Evolutionary conservation across 1,140 invertebrate genomes (phyloP).

Genomic region (Caenorhabditis latens): DNA sequence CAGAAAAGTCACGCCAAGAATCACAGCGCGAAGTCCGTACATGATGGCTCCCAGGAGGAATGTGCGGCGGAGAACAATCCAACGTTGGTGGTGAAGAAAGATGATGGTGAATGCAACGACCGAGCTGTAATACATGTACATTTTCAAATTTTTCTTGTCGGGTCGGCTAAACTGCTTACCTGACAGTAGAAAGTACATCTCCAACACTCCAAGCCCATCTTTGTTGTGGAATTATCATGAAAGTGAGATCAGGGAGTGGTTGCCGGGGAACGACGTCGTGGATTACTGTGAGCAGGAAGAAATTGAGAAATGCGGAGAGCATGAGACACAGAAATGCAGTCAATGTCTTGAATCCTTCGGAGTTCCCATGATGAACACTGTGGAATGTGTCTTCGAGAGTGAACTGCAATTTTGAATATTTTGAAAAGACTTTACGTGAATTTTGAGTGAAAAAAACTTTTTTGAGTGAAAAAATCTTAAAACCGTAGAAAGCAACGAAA

Average conservation of each 20-base stretch:
- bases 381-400: conserved; percentile 15
- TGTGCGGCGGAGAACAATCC: conserved; percentile 74
- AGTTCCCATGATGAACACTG: conserved; percentile 64
- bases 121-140: conserved; percentile 68
- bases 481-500: too few relatives aligned
- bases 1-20: conserved; percentile 75
- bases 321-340: conserved; percentile 74
- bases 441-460: too few relatives aligned
- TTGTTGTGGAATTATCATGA: conserved; percentile 75
- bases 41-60: conserved; percentile 74
- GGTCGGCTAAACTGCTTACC: conserved; percentile 61
- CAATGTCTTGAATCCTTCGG: conserved; percentile 74
- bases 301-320: conserved; percentile 76
- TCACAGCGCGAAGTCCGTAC: conserved; percentile 72
- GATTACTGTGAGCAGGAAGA: conserved; percentile 77
- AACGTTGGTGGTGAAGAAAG: conserved; percentile 73
- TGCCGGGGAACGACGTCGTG: conserved; percentile 75
- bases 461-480: too few relatives aligned
- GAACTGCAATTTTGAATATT: background rate
- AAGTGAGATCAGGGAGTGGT: conserved; percentile 74
- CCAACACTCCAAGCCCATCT: conserved; percentile 77
- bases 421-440: too few relatives aligned
- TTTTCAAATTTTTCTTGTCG: too few relatives aligned
- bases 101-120: conserved; percentile 75
- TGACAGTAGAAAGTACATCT: conserved; percentile 76